Evolutionary conservation across 2,113 vertebrate genomes (phyloP).

Genomic region (Elgaria multicarinata): DNA sequence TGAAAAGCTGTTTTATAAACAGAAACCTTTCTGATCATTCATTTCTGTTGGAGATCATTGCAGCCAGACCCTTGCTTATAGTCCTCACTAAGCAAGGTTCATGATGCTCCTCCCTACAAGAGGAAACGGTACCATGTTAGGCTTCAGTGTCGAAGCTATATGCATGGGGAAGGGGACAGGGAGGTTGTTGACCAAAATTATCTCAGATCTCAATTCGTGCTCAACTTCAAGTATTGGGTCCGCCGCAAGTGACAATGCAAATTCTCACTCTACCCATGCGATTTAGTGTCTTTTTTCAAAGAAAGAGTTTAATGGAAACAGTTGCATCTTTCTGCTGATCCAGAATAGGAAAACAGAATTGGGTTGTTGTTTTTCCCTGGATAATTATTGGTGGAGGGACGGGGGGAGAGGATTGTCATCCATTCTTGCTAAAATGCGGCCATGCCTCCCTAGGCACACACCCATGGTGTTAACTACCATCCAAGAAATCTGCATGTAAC

Average conservation of each 20-base stretch:
- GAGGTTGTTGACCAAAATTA: neutral
- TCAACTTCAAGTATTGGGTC: neutral
- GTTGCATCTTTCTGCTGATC: neutral
- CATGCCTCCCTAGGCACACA: neutral
- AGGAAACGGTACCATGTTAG: conserved; percentile 55
- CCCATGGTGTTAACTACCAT: conserved; percentile 41
- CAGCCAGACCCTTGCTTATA: conserved; percentile 45
- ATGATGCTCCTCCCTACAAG: conserved; percentile 49
- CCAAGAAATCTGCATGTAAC: conserved; percentile 55
- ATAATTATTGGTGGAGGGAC: neutral
- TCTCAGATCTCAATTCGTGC: fast-evolving
- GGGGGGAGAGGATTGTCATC: neutral
- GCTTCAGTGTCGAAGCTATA: conserved; percentile 33
- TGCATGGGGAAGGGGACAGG: neutral
- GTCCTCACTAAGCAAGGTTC: conserved; percentile 15
- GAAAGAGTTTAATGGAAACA: conserved; percentile 17
- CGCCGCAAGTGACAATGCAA: neutral
- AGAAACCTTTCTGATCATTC: neutral
- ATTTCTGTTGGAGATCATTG: conserved; percentile 53
- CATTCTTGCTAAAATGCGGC: conserved; percentile 23
- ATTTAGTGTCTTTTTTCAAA: neutral
- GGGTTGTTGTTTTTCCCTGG: conserved; percentile 5
- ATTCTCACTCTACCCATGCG: fast-evolving
- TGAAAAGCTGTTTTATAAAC: conserved; percentile 42
- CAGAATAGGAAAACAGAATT: neutral